Evolutionary conservation across 2,888 invertebrate genomes (phyloP).

Genomic region (Eumacrocentrus americanus): DNA sequence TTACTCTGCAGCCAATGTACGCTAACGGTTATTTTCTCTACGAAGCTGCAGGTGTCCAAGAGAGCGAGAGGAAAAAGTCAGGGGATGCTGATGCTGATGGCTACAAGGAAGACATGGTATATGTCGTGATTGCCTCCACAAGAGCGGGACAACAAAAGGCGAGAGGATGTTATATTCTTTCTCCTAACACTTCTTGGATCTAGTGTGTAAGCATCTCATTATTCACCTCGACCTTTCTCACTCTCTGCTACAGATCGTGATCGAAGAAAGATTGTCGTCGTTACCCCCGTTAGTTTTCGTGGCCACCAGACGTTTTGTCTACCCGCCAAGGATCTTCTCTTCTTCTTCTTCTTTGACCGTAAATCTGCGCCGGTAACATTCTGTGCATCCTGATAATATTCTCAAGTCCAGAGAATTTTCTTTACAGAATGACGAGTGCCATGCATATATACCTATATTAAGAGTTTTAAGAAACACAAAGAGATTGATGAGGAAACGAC

Average conservation of each 20-base stretch:
- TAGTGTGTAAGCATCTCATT: constrained; percentile 31
- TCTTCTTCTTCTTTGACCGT: constrained; percentile 22
- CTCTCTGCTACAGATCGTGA: constrained; percentile 1
- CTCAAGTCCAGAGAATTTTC: too few relatives aligned
- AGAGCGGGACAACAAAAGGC: neutral
- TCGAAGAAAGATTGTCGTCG: constrained; percentile 8
- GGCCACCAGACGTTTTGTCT: constrained; percentile 25
- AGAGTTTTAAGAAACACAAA: neutral
- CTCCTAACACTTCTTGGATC: neutral
- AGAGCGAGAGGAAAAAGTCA: neutral
- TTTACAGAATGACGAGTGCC: too few relatives aligned
- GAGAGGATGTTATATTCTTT: constrained; percentile 23
- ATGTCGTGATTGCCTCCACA: too few relatives aligned
- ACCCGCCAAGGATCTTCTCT: too few relatives aligned
- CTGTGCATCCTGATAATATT: too few relatives aligned
- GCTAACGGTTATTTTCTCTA: constrained; percentile 45
- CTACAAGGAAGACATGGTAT: too few relatives aligned
- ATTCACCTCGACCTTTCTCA: constrained; percentile 30
- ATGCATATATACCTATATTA: too few relatives aligned
- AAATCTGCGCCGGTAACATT: constrained; percentile 28
- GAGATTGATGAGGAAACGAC: neutral
- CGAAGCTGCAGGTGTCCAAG: constrained; percentile 46
- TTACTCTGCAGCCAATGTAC: constrained; percentile 46
- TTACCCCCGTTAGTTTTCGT: constrained; percentile 19
- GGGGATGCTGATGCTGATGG: too few relatives aligned